Evolutionary conservation across 2,888 invertebrate genomes (phyloP).

Genomic region (Drosophila anomalata): DNA sequence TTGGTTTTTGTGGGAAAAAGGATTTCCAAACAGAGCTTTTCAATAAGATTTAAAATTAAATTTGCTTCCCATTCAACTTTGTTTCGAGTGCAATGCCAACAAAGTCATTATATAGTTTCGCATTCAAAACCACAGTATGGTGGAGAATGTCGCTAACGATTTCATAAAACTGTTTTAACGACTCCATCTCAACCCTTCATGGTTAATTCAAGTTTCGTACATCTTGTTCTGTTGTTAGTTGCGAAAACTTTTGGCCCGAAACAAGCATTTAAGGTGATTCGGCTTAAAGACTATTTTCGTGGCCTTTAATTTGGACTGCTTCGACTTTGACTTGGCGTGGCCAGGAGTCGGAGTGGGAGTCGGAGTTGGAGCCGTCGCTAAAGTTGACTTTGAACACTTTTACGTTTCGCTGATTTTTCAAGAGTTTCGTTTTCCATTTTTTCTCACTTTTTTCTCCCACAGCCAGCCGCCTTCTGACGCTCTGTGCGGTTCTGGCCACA

Average conservation of each 20-base stretch:
- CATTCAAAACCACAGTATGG: neutral
- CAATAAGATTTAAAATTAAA: neutral
- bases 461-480: neutral
- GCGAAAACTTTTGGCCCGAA: constrained; percentile 4
- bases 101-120: neutral
- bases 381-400: constrained; percentile 83
- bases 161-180: constrained; percentile 1
- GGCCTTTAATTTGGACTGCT: constrained; percentile 41
- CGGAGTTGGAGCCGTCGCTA: constrained; percentile 55
- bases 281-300: constrained; percentile 23
- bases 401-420: constrained; percentile 81
- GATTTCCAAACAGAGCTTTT: neutral
- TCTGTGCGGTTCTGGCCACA: constrained; percentile 56
- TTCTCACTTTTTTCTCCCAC: constrained; percentile 1
- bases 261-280: constrained; percentile 3
- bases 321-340: constrained; percentile 36
- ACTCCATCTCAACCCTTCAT: constrained; percentile 2
- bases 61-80: neutral
- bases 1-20: neutral
- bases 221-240: constrained; percentile 4
- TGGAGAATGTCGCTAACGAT: constrained; percentile 4
- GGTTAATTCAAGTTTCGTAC: constrained; percentile 8
- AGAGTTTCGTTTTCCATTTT: constrained; percentile 57
- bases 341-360: constrained; percentile 52
- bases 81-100: constrained; percentile 1